These are phyloP conservation scores for Neelides folsomi DNA, from an alignment of 2,888 invertebrate species.

Conservation along the genomic window DNA sequence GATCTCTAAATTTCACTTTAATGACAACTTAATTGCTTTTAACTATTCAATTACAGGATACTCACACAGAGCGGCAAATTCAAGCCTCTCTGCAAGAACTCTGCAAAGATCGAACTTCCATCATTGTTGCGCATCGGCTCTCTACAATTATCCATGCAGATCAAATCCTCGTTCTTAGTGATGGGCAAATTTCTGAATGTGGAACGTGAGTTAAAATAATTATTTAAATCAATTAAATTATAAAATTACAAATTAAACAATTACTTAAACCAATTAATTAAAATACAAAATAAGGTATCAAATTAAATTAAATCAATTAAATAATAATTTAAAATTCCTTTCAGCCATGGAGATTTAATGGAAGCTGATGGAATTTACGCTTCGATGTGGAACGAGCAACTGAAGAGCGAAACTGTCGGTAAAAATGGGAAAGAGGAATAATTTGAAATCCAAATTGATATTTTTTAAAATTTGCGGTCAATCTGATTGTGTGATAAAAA, in stretches of 20 bases:
- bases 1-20: no score
- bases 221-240: neutral
- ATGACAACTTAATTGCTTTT: no score
- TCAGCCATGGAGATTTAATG: slow-evolving; percentile 59
- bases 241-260: neutral
- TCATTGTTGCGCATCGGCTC: slow-evolving; percentile 85
- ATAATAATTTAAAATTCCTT: slow-evolving; percentile 33
- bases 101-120: slow-evolving; percentile 73
- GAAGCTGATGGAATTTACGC: slow-evolving; percentile 62
- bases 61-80: slow-evolving; percentile 83
- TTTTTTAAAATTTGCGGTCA: no score
- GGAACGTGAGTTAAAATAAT: slow-evolving; percentile 52
- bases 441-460: no score
- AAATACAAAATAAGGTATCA: no score
- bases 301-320: neutral
- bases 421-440: no score
- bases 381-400: slow-evolving; percentile 85
- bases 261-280: neutral
- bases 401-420: slow-evolving; percentile 46
- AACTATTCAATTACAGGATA: slow-evolving; percentile 49
- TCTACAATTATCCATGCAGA: slow-evolving; percentile 91
- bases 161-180: slow-evolving; percentile 80
- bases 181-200: slow-evolving; percentile 80
- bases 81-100: slow-evolving; percentile 63
- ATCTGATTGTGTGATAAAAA: no score